phyloP scores from a whole-genome alignment of 2,113 vertebrate species.

The human region GRCh38 chrX:42803001-42803500 shows the following conservation, averaged over 20 bases:
- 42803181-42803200: background rate
- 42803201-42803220: background rate
- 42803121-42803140: background rate
- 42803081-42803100: background rate
- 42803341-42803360: constrained; percentile 29
- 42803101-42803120: background rate
- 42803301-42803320: background rate
- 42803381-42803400: constrained; percentile 1
- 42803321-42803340: background rate
- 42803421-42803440: background rate
- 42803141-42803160: background rate
- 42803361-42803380: constrained; percentile 11
- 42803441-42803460: background rate
- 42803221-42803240: constrained; percentile 27
- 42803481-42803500: background rate
- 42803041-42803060: constrained; percentile 34
- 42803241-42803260: background rate
- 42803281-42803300: background rate
- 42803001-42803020: background rate
- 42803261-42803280: background rate
- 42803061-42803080: background rate
- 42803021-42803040: background rate
- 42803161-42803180: background rate
- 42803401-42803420: constrained; percentile 25
- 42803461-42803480: background rate